A percentile compares a stretch with the other conserved stretches of the same genome.
Evolutionary conservation across 1,140 invertebrate genomes (phyloP).

Genomic region (Drosophila navojoa): DNA sequence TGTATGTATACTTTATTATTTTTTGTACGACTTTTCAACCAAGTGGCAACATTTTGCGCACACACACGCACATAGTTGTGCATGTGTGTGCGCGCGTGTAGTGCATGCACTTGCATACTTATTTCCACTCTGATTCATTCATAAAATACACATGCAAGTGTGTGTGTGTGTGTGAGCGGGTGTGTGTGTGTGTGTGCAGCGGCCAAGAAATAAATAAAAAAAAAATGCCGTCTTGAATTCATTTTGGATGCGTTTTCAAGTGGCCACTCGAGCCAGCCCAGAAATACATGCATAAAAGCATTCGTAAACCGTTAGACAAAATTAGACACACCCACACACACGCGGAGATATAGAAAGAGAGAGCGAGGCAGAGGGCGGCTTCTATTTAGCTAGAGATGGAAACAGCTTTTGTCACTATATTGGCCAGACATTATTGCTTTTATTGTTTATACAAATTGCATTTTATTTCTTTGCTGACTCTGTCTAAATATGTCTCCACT

Average conservation of each 20-base stretch:
- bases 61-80: neutral
- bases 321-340: neutral
- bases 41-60: constrained; percentile 2
- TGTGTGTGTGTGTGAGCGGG: neutral
- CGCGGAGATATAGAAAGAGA: constrained; percentile 12
- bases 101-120: constrained; percentile 33
- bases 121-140: constrained; percentile 83
- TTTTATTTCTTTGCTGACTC: constrained; percentile 23
- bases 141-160: constrained; percentile 44
- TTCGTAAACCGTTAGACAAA: constrained; percentile 5
- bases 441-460: constrained; percentile 41
- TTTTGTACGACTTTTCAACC: neutral
- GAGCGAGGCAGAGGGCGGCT: neutral
- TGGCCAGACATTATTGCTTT: constrained; percentile 12
- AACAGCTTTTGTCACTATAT: constrained; percentile 9
- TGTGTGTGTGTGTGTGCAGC: constrained; percentile 16
- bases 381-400: constrained; percentile 12
- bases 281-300: constrained; percentile 8
- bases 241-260: constrained; percentile 45
- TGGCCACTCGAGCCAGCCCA: constrained; percentile 41
- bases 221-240: constrained; percentile 34
- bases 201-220: constrained; percentile 38
- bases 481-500: constrained; percentile 26
- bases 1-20: neutral
- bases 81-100: constrained; percentile 26